A percentile compares a stretch with the other conserved stretches of the same genome.
Evolutionary conservation across 1,140 invertebrate genomes (phyloP).

Genomic region (Oppia nitens): DNA sequence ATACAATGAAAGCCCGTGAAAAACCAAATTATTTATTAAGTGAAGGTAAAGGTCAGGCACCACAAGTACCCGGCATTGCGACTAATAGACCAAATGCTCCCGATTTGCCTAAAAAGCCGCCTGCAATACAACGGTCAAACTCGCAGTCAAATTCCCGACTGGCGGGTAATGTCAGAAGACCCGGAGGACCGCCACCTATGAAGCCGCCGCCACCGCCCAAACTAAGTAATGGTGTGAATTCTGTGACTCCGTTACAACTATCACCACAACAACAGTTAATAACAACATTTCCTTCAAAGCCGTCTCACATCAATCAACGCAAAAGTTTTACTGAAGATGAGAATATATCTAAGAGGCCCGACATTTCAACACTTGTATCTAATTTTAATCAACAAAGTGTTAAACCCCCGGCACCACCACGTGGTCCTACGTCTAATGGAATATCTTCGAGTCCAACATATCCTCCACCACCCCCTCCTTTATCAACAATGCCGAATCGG

Average conservation of each 20-base stretch:
- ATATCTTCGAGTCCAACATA: background rate
- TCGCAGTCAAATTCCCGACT: background rate
- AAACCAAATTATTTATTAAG: background rate
- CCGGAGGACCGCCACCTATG: background rate
- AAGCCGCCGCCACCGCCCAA: constrained; percentile 9
- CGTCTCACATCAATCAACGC: background rate
- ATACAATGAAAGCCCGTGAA: background rate
- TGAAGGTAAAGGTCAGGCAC: constrained; percentile 8
- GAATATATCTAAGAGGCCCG: background rate
- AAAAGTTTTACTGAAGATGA: background rate
- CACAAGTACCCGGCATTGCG: background rate
- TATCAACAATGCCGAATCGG: background rate
- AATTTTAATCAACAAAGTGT: background rate
- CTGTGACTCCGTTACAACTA: background rate
- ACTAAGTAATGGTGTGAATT: background rate
- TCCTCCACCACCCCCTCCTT: background rate
- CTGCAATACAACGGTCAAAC: constrained; percentile 2
- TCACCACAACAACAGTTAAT: background rate
- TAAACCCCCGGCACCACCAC: constrained; percentile 7
- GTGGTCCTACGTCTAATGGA: background rate
- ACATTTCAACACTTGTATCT: background rate
- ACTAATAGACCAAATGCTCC: background rate
- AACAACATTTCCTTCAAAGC: background rate
- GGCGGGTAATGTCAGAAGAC: background rate
- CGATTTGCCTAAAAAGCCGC: too few species aligned